These are phyloP conservation scores for Stomatorhinus walkeri DNA, from an alignment of 2,797 vertebrate species.

Conservation along the genomic window DNA sequence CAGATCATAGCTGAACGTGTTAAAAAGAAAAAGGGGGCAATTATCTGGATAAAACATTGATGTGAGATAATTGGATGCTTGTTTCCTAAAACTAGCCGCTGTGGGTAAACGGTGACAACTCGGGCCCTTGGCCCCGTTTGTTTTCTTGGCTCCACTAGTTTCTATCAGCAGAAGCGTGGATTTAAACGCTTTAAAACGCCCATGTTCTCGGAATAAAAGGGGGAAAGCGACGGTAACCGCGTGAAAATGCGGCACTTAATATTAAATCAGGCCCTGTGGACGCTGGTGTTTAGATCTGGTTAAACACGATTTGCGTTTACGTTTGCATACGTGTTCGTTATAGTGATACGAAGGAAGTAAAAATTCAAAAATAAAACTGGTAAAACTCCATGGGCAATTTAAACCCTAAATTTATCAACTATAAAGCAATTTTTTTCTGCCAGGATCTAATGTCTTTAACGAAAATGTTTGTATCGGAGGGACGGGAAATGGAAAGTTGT, in stretches of 20 bases:
- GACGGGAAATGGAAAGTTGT: background rate
- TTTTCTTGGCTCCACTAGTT: background rate
- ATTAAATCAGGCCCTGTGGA: background rate
- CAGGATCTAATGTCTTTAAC: background rate
- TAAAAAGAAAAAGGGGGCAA: background rate
- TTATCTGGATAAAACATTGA: background rate
- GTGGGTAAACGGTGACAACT: background rate
- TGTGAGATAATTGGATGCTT: background rate
- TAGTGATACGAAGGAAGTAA: background rate
- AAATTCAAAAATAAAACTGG: background rate
- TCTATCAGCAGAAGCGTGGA: background rate
- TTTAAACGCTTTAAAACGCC: background rate
- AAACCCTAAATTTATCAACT: background rate
- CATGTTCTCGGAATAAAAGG: background rate
- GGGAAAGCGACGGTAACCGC: background rate
- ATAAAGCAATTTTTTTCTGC: background rate
- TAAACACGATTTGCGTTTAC: background rate
- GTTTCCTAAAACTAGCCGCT: background rate
- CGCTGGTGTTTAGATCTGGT: background rate
- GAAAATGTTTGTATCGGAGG: background rate
- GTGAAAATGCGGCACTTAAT: background rate
- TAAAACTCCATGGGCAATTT: background rate
- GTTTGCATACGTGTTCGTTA: background rate
- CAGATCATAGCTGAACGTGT: background rate
- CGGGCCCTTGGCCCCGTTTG: background rate